These are phyloP conservation scores for western clawed frog (Xenopus tropicalis) DNA, from an alignment of 2,113 vertebrate genomes.

Conservation along the genomic window UCB_Xtro_10.0 CM004450.2:8493001-8493500, in stretches of 20 bases:
- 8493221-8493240: neutral
- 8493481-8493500: too few relatives aligned
- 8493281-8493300: too few relatives aligned
- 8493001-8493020: slow-evolving; percentile 82
- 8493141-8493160: slow-evolving; percentile 78
- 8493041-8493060: slow-evolving; percentile 55
- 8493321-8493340: neutral
- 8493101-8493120: slow-evolving; percentile 56
- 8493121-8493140: slow-evolving; percentile 67
- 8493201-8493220: neutral
- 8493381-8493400: too few relatives aligned
- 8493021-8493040: slow-evolving; percentile 65
- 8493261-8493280: neutral
- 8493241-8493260: too few relatives aligned
- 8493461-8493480: too few relatives aligned
- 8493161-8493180: slow-evolving; percentile 87
- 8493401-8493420: too few relatives aligned
- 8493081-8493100: slow-evolving; percentile 45
- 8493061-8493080: slow-evolving; percentile 61
- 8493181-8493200: slow-evolving; percentile 48
- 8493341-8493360: too few relatives aligned
- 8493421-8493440: too few relatives aligned
- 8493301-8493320: neutral
- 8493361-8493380: too few relatives aligned
- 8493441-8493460: too few relatives aligned